These are phyloP conservation scores for Osmoderma eremita DNA, from an alignment of 2,888 invertebrate species.

Conservation along the genomic window DNA sequence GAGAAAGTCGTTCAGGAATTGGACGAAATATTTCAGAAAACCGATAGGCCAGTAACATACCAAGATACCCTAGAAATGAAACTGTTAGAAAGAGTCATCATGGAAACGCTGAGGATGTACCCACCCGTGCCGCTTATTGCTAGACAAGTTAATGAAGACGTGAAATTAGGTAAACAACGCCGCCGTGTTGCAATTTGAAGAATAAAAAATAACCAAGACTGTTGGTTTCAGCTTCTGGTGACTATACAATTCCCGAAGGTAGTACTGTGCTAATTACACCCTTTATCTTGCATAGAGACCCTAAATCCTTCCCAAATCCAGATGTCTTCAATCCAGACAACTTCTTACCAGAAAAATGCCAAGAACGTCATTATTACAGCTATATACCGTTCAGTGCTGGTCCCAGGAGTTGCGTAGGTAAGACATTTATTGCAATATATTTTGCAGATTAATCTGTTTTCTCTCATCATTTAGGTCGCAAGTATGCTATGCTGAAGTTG, in stretches of 20 bases:
- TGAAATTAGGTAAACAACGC: slow-evolving; percentile 74
- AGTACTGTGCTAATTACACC: slow-evolving; percentile 75
- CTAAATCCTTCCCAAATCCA: slow-evolving; percentile 80
- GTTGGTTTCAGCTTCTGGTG: slow-evolving; percentile 68
- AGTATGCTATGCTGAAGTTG: slow-evolving; percentile 83
- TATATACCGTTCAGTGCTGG: slow-evolving; percentile 87
- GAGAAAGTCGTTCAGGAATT: slow-evolving; percentile 78
- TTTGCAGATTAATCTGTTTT: neutral
- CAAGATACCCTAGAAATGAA: slow-evolving; percentile 88
- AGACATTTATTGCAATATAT: slow-evolving; percentile 53
- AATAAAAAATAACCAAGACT: neutral
- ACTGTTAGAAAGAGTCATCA: slow-evolving; percentile 81
- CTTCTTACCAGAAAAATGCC: slow-evolving; percentile 82
- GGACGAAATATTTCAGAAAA: slow-evolving; percentile 79
- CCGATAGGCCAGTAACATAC: slow-evolving; percentile 80
- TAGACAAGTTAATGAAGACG: slow-evolving; percentile 76
- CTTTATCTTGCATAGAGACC: slow-evolving; percentile 75
- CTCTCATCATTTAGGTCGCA: slow-evolving; percentile 70
- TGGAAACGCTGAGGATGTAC: slow-evolving; percentile 83
- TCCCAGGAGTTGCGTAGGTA: slow-evolving; percentile 82
- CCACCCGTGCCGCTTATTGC: slow-evolving; percentile 85
- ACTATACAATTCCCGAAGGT: slow-evolving; percentile 76
- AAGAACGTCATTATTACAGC: slow-evolving; percentile 82
- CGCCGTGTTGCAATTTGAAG: too few species aligned
- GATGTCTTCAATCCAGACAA: slow-evolving; percentile 84